Percentiles rank a stretch among this genome's conserved stretches.
Conservation (phyloP, 2,113 vertebrate genomes). For the Taxidea taxus region DNA sequence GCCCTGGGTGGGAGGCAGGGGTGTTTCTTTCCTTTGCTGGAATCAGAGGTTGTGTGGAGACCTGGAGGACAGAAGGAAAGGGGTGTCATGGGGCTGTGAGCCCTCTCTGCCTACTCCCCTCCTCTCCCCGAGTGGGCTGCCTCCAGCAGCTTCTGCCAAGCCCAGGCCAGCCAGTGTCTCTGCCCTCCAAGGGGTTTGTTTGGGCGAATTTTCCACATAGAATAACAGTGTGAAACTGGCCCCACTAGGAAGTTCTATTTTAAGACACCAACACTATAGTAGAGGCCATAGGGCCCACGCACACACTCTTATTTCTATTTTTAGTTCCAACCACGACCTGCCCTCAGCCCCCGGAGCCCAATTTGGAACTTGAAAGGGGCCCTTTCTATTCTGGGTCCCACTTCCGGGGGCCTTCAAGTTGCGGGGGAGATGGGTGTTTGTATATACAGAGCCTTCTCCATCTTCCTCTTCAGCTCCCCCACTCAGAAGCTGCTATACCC, state of each 20-base stretch:
- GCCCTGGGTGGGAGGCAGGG: neutral
- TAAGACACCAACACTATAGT: neutral
- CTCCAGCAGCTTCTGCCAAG: neutral
- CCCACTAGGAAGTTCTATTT: neutral
- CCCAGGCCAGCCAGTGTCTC: neutral
- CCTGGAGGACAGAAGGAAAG: neutral
- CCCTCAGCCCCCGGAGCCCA: neutral
- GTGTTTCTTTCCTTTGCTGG: neutral
- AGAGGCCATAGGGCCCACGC: neutral
- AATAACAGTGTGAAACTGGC: neutral
- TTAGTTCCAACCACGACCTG: neutral
- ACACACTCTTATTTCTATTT: slow-evolving; percentile 30
- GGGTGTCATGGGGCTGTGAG: neutral
- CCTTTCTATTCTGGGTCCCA: slow-evolving; percentile 30
- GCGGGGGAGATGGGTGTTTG: neutral
- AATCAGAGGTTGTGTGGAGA: no score
- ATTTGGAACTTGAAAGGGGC: slow-evolving; percentile 34
- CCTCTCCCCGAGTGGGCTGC: accelerated
- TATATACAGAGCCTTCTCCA: neutral
- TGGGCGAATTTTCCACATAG: neutral
- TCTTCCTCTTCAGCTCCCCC: neutral
- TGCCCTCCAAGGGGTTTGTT: neutral
- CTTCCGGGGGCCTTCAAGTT: neutral
- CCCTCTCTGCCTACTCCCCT: accelerated
- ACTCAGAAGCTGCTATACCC: no score